Conservation (phyloP, 2,797 vertebrate genomes). For the Anableps anableps region DNA sequence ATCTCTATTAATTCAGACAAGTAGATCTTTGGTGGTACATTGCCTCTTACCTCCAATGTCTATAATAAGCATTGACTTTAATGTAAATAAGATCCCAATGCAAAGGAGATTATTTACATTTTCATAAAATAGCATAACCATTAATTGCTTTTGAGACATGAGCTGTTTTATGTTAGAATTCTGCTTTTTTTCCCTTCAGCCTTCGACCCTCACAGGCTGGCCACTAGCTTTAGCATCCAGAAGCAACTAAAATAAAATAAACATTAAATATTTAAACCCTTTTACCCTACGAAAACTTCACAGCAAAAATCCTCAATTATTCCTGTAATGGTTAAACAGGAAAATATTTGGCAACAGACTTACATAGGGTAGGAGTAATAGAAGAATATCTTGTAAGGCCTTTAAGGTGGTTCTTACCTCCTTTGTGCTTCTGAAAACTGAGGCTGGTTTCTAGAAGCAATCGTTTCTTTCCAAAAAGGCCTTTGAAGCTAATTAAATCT, state of each 20-base stretch:
- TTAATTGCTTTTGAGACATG: too few relatives aligned
- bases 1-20: too few relatives aligned
- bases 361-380: not conserved
- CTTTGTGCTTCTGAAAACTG: slow-evolving; percentile 8
- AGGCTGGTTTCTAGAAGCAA: not conserved
- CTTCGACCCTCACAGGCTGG: too few relatives aligned
- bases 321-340: not conserved
- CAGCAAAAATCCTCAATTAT: not conserved
- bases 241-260: not conserved
- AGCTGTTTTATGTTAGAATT: too few relatives aligned
- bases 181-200: too few relatives aligned
- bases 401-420: not conserved
- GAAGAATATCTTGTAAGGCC: not conserved
- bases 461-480: slow-evolving; percentile 11
- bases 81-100: too few relatives aligned
- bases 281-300: not conserved
- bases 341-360: not conserved
- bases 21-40: too few relatives aligned
- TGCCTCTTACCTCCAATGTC: too few relatives aligned
- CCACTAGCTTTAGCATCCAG: not conserved
- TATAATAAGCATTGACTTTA: too few relatives aligned
- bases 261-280: not conserved
- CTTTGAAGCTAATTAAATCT: slow-evolving; percentile 61
- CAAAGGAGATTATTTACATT: too few relatives aligned
- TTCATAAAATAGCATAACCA: too few relatives aligned